Conservation (phyloP, 2,113 vertebrate genomes). For the Damaliscus lunatus region DNA sequence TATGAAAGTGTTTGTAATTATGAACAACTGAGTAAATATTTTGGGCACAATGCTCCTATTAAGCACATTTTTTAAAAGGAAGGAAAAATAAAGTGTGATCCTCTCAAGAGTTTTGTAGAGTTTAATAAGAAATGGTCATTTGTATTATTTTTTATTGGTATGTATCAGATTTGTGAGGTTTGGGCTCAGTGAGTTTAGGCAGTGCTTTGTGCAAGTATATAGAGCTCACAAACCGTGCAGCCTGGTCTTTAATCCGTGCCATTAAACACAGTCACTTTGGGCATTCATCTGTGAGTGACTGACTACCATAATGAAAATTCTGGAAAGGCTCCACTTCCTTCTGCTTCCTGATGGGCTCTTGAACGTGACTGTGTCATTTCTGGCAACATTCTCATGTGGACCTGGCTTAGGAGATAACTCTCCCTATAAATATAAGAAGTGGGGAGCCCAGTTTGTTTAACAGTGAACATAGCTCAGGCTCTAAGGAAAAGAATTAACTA, state of each 20-base stretch:
- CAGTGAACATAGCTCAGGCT: background rate
- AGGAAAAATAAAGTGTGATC: background rate
- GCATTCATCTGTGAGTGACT: background rate
- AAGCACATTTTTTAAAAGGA: background rate
- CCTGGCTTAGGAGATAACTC: background rate
- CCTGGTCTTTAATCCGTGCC: background rate
- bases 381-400: background rate
- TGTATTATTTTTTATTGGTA: background rate
- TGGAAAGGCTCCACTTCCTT: background rate
- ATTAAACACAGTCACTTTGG: background rate
- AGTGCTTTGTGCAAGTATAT: background rate
- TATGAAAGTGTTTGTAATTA: background rate
- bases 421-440: background rate
- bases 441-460: background rate
- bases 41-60: background rate
- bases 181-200: background rate
- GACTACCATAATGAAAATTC: background rate
- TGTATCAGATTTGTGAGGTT: background rate
- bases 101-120: background rate
- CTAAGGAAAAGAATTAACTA: background rate
- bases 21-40: background rate
- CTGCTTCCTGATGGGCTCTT: background rate
- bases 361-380: background rate
- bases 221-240: background rate
- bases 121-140: background rate